Conservation (phyloP, 2,113 vertebrate genomes). For the Haemorhous mexicanus region DNA sequence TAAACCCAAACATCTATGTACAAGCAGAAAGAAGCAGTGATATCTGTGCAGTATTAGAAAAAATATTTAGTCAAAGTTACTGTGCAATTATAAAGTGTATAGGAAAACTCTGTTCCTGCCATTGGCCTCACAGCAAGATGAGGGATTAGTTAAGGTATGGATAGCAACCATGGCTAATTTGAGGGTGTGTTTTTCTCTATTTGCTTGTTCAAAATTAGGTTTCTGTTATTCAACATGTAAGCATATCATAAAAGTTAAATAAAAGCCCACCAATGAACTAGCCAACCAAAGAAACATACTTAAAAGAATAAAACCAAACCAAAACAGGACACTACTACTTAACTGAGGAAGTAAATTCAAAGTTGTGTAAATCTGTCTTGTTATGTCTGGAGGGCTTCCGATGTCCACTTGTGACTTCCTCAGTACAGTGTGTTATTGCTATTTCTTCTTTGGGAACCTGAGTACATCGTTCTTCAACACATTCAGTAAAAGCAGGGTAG, state of each 20-base stretch:
- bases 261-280: neutral
- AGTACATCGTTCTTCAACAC: neutral
- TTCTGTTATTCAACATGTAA: neutral
- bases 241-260: rapidly evolving
- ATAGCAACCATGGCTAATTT: neutral
- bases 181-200: neutral
- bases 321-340: neutral
- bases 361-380: neutral
- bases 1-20: neutral
- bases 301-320: neutral
- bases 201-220: neutral
- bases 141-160: neutral
- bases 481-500: neutral
- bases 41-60: neutral
- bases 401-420: neutral
- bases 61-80: neutral
- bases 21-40: neutral
- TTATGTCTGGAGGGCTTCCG: neutral
- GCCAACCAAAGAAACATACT: neutral
- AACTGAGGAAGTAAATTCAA: neutral
- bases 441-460: neutral
- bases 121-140: neutral
- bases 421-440: neutral
- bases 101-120: neutral
- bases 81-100: neutral